Percentiles rank a stretch among this genome's conserved stretches.
Conservation (phyloP, 2,888 invertebrate genomes). For the Heteromyza rotundicornis region DNA sequence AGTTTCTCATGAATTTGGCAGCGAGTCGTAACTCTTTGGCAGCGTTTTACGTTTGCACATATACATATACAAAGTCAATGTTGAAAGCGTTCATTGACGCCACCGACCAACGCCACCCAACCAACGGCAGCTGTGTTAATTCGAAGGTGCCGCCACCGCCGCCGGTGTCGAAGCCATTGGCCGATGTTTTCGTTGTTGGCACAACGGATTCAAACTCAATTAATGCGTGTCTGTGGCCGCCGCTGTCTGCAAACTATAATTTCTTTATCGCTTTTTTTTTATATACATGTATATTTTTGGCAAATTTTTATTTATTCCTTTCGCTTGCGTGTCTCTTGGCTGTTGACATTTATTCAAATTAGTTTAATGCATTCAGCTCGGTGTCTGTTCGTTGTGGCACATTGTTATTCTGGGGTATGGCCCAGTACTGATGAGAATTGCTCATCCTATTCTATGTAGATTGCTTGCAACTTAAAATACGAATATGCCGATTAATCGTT, state of each 20-base stretch:
- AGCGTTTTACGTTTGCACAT: not conserved
- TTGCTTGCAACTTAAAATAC: too few species aligned
- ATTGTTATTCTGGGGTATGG: not conserved
- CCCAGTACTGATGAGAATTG: too few species aligned
- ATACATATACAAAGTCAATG: constrained; percentile 21
- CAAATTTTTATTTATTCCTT: constrained; percentile 3
- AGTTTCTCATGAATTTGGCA: not conserved
- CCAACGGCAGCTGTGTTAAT: not conserved
- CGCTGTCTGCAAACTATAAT: not conserved
- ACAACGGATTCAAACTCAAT: constrained; percentile 6
- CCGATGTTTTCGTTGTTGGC: not conserved
- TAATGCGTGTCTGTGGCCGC: constrained; percentile 5
- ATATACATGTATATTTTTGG: not conserved
- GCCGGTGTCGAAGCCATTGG: not conserved
- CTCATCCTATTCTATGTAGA: too few species aligned
- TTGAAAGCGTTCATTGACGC: not conserved
- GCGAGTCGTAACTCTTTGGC: constrained; percentile 5
- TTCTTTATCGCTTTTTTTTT: not conserved
- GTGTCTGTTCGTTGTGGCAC: not conserved
- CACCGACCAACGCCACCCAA: not conserved
- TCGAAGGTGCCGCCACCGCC: not conserved
- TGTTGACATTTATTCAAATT: constrained; percentile 13
- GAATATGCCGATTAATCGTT: too few species aligned
- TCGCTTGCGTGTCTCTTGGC: constrained; percentile 16
- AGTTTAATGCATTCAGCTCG: not conserved